Evolutionary conservation across 2,888 invertebrate genomes (phyloP), one percentile per base, ranked within the genome.

Genomic region (Ctenicera cuprea): DNA sequence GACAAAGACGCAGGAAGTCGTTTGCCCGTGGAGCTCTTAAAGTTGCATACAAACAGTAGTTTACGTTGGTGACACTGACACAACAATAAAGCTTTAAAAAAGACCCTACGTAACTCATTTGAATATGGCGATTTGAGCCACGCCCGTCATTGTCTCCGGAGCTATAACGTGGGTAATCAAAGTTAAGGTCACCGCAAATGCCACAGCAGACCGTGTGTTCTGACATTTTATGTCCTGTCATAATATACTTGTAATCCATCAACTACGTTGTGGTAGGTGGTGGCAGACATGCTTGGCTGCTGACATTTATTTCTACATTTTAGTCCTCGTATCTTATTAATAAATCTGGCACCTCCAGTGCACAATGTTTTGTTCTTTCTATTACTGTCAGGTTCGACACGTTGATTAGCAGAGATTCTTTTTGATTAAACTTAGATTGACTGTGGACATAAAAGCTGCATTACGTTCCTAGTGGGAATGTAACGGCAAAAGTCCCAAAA

Each of bases 171-270:
- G 59, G 59, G 67, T 59, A 73, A 73, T 73, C 62, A 67, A 73
- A 73, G 67, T 63, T 67, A 67, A 73, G 72, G 72, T 73, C 72
- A 73, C 67, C 67, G 20, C 67, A 73, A 73, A 73, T 73, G 72
- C 62, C 72, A 67, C 41, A 48, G 38, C 54, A 63, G 18, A 41
- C 57, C 38, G 41, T 61, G 57, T 45, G 66, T 66, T 52, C n/a
- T 73, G 72, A 73, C 72, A 73, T 73, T 73, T 73, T 52, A 72
- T 52, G 43, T 71, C 54, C 52, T 33, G 68, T 30, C 68, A 68
- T 59, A 62, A 62, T 62, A 18, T 62, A 62, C 43, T 62, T 43
- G 62, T 62, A 62, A 62, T 62, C 62, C 43, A 62, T 62, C 62
- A 45, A 41, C 33, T 41, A 22, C 12, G 30, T 26, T 62, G 43